Conservation (phyloP, 1,140 invertebrate species). For the Drosophila bocqueti region DNA sequence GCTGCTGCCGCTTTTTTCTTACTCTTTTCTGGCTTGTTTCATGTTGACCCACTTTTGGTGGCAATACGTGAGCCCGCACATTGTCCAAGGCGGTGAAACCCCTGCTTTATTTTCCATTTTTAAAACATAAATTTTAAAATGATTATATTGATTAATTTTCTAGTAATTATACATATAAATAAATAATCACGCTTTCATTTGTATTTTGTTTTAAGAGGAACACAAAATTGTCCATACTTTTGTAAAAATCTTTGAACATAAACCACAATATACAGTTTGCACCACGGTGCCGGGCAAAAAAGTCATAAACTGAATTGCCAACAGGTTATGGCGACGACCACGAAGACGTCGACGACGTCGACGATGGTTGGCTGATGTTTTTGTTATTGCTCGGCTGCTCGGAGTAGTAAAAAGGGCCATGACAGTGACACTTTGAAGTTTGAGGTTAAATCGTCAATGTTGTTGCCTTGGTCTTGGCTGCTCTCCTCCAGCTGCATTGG, state of each 20-base stretch:
- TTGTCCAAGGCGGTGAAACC: slow-evolving; percentile 56
- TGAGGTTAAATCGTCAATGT: slow-evolving; percentile 82
- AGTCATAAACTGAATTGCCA: slow-evolving; percentile 81
- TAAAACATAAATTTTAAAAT: background rate
- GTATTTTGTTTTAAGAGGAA: background rate
- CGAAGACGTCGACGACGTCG: slow-evolving; percentile 18
- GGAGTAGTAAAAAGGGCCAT: slow-evolving; percentile 83
- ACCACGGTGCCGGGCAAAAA: slow-evolving; percentile 66
- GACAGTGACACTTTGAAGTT: slow-evolving; percentile 85
- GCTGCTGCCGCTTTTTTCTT: slow-evolving; percentile 56
- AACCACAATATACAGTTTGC: background rate
- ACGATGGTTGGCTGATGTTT: slow-evolving; percentile 22
- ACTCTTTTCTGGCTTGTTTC: slow-evolving; percentile 74
- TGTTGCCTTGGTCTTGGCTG: slow-evolving; percentile 52
- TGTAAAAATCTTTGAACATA: no score
- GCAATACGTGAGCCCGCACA: slow-evolving; percentile 71
- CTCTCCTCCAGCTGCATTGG: slow-evolving; percentile 26
- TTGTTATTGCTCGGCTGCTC: slow-evolving; percentile 26
- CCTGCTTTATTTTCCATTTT: background rate
- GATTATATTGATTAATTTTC: background rate
- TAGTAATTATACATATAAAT: background rate
- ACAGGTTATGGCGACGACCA: slow-evolving; percentile 76
- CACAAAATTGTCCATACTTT: no score
- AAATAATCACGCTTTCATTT: background rate
- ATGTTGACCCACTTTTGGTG: slow-evolving; percentile 79